These are phyloP conservation scores for Plectropomus leopardus DNA, from an alignment of 2,113 vertebrate species.

Conservation along the genomic window DNA sequence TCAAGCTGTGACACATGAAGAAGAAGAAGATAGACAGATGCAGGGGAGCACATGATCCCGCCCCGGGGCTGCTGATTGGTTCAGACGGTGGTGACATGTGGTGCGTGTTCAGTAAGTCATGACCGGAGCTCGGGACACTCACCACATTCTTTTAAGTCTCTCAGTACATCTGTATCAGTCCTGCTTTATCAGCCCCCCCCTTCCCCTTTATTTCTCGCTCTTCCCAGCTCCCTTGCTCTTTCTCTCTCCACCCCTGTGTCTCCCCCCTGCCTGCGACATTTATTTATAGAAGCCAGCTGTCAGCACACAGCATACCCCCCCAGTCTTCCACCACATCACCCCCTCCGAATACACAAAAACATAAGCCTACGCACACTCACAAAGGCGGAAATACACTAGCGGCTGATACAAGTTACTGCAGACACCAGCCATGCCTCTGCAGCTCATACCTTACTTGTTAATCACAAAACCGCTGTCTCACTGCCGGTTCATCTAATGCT, in stretches of 20 bases:
- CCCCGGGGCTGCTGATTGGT: constrained; percentile 50
- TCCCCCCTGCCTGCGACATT: constrained; percentile 68
- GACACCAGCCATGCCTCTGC: constrained; percentile 37
- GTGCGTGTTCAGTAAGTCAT: constrained; percentile 26
- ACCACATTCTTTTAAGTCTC: constrained; percentile 45
- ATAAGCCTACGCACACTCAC: constrained; percentile 14
- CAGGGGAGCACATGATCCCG: constrained; percentile 27
- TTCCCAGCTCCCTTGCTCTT: constrained; percentile 11
- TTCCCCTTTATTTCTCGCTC: constrained; percentile 15
- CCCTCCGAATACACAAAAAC: constrained; percentile 31
- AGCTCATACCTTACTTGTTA: constrained; percentile 24
- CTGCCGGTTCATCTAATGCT: constrained; percentile 9
- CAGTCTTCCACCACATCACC: constrained; percentile 46
- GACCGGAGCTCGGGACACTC: constrained; percentile 35
- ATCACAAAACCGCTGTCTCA: not conserved
- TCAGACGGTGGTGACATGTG: constrained; percentile 1
- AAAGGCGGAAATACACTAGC: constrained; percentile 23
- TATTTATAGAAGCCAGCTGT: constrained; percentile 87
- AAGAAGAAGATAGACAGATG: constrained; percentile 1
- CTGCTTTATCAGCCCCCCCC: constrained; percentile 21
- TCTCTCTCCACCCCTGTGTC: constrained; percentile 36
- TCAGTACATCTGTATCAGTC: constrained; percentile 53
- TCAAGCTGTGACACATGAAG: constrained; percentile 12
- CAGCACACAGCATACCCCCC: constrained; percentile 62
- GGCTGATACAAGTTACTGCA: constrained; percentile 35